Evolutionary conservation across 2,797 vertebrate species (phyloP).

Genomic region (Oryzias sinensis): DNA sequence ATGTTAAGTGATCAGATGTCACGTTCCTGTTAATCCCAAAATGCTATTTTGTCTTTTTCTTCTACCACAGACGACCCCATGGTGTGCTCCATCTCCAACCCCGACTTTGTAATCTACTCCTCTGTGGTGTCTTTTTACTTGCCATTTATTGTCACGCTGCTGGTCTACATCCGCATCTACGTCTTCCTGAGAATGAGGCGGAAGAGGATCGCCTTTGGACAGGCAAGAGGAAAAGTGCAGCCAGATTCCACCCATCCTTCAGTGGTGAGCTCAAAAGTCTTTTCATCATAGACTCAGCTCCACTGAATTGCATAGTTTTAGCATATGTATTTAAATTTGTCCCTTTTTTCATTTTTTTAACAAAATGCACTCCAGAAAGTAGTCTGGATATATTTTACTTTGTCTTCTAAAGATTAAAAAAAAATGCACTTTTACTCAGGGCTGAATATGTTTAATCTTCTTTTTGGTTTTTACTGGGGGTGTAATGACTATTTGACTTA

Average conservation of each 20-base stretch:
- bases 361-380: too few species aligned
- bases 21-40: constrained; percentile 1
- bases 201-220: constrained; percentile 85
- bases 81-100: constrained; percentile 94
- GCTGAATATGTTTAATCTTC: too few species aligned
- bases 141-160: constrained; percentile 89
- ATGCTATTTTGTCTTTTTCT: constrained; percentile 6
- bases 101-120: constrained; percentile 92
- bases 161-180: constrained; percentile 93
- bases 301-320: too few species aligned
- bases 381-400: too few species aligned
- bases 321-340: too few species aligned
- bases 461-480: too few species aligned
- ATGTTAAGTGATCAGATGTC: too few species aligned
- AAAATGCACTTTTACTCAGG: too few species aligned
- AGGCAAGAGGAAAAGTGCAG: constrained; percentile 82
- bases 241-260: constrained; percentile 64
- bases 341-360: too few species aligned
- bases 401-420: too few species aligned
- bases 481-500: too few species aligned
- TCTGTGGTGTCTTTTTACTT: constrained; percentile 95
- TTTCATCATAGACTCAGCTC: not conserved
- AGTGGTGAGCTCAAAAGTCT: constrained; percentile 72
- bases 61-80: constrained; percentile 81
- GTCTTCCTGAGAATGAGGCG: constrained; percentile 87